phyloP scores from a whole-genome alignment of 2,797 vertebrate genomes.

The Chanos chanos region DNA sequence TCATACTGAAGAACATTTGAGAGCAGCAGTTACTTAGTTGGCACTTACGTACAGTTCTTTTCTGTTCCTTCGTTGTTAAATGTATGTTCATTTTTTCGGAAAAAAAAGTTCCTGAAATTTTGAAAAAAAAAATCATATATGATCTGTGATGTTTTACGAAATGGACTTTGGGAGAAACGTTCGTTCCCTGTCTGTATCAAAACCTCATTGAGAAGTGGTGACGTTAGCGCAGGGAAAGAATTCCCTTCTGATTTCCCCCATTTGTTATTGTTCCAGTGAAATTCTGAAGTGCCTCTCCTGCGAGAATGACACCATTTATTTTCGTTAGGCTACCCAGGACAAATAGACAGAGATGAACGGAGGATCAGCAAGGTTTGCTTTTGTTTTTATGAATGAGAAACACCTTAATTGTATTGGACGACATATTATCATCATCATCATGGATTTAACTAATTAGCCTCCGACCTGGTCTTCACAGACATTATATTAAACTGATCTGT shows the following conservation, averaged over 20 bases:
- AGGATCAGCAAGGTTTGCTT: conserved; percentile 26
- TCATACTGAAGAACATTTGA: too few relatives aligned
- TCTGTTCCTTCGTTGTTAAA: too few relatives aligned
- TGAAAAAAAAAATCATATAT: neutral
- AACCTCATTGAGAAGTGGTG: neutral
- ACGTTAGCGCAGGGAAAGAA: conserved; percentile 6
- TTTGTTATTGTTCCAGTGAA: conserved; percentile 22
- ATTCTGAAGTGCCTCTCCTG: conserved; percentile 5
- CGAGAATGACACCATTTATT: conserved; percentile 23
- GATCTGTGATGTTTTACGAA: neutral
- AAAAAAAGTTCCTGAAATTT: neutral
- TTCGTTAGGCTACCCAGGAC: conserved; percentile 20
- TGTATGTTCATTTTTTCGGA: too few relatives aligned
- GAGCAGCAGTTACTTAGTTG: too few relatives aligned
- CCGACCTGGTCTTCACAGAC: neutral
- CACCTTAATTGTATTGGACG: conserved; percentile 7
- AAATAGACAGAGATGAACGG: neutral
- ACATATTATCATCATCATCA: too few relatives aligned
- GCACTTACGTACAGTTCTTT: too few relatives aligned
- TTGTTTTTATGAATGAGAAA: conserved; percentile 22
- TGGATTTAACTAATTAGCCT: neutral
- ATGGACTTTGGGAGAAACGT: too few relatives aligned
- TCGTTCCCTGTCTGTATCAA: too few relatives aligned
- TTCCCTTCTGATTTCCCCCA: neutral
- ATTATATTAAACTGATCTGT: neutral